Evolutionary conservation across 2,797 vertebrate genomes (phyloP).

Genomic region (Craterocephalus amniculus): DNA sequence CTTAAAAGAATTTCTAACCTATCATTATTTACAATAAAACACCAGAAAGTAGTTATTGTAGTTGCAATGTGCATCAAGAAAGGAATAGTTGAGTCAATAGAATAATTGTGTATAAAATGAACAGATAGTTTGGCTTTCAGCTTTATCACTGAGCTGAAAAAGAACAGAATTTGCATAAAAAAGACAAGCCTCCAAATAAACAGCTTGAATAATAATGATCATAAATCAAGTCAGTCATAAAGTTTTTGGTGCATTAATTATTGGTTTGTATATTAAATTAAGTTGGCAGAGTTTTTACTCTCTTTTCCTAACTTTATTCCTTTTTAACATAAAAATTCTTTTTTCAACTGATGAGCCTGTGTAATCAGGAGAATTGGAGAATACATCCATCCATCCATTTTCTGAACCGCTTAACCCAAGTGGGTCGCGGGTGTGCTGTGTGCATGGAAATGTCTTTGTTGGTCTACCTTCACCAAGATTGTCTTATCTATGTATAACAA

Average conservation of each 20-base stretch:
- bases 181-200: background rate
- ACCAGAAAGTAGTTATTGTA: background rate
- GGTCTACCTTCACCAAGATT: background rate
- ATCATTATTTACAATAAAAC: background rate
- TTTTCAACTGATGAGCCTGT: background rate
- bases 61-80: slow-evolving; percentile 21
- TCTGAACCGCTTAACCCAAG: no score
- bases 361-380: background rate
- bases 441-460: background rate
- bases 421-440: no score
- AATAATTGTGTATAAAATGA: background rate
- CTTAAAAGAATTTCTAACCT: background rate
- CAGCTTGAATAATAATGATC: background rate
- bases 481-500: background rate
- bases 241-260: background rate
- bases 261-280: background rate
- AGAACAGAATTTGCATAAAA: background rate
- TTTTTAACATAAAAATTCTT: background rate
- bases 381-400: no score
- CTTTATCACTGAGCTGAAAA: background rate
- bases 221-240: background rate
- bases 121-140: accelerated
- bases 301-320: background rate
- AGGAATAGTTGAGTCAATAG: background rate
- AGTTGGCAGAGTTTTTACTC: background rate